Base-by-base conservation (phyloP, 2,888 invertebrate species). In the Cephus spinipes region DNA sequence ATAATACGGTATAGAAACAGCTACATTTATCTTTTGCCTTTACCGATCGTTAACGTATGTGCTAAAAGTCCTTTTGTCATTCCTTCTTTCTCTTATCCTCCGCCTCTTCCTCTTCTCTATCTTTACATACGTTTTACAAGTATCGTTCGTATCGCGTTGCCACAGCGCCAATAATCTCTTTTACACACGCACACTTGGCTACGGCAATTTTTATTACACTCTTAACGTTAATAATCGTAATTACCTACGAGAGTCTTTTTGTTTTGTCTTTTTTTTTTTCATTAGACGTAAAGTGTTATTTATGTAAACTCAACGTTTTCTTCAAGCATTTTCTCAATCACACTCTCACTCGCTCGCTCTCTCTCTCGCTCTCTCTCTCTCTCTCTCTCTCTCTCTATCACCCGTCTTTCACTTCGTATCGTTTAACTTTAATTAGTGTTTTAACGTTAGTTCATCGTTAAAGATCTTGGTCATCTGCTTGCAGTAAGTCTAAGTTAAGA, bases 381-480 rank as follows among this genome's bases (percentile, higher is more conserved):
- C 73, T 55, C 33, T 33, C 33, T 33, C 9, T 12, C 36, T 36
- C 36, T 12, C 36, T 12, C 69, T 32, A 1, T 69, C 69, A 32
- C 6, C 0, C 31, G 4, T 30, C 71, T 32, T n/a, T 32, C 31
- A 32, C 71, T 30, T 69, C 71, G 71, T 23, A 11, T 23, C 33
- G 34, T 35, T 73, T 73, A 73, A 33, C 73, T 32, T 73, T 73
- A 73, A 73, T 73, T 73, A 77, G 68, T 78, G 81, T 81, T 78
- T 78, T 79, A 79, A 82, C 78, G 77, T 74, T 80, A 81, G 71
- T 79, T 81, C 81, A 82, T 83, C 79, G 78, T 85, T 78, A 81
- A 40, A 82, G 79, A 83, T 84, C 80, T 86, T 87, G 86, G 86
- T 87, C 83, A 81, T 81, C 83, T 81, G 84, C 79, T 80, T 80